Evolutionary conservation across 2,797 vertebrate species (phyloP).

Genomic region (Notamacropus eugenii): DNA sequence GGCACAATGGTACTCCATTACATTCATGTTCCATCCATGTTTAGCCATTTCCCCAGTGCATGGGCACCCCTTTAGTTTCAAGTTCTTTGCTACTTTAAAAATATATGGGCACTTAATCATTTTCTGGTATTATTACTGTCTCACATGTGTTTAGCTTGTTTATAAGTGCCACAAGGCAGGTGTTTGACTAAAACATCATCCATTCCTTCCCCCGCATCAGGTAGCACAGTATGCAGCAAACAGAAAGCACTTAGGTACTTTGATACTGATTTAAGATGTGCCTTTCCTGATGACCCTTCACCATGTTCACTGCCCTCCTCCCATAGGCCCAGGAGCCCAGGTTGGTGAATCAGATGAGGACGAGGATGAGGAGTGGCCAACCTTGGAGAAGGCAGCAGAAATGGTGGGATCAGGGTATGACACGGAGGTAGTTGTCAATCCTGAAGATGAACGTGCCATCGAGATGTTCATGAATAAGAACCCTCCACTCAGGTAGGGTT

Average conservation of each 20-base stretch:
- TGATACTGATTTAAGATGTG: background rate
- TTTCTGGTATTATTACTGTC: background rate
- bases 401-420: conserved; percentile 75
- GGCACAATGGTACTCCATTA: background rate
- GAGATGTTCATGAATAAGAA: conserved; percentile 98
- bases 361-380: conserved; percentile 94
- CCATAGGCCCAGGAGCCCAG: conserved; percentile 48
- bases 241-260: background rate
- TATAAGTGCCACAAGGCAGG: background rate
- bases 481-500: conserved; percentile 91
- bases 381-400: conserved; percentile 86
- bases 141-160: background rate
- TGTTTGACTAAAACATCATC: background rate
- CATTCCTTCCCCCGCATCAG: background rate
- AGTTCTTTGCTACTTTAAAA: background rate
- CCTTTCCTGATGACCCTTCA: background rate
- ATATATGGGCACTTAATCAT: background rate
- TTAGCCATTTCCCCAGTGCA: background rate
- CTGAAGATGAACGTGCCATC: conserved; percentile 94
- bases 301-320: background rate
- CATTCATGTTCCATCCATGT: background rate
- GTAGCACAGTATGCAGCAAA: background rate
- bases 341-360: conserved; percentile 87
- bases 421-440: conserved; percentile 88
- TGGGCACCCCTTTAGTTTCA: background rate